Conservation (phyloP, 2,113 vertebrate species). For the Australoheros scitulus region DNA sequence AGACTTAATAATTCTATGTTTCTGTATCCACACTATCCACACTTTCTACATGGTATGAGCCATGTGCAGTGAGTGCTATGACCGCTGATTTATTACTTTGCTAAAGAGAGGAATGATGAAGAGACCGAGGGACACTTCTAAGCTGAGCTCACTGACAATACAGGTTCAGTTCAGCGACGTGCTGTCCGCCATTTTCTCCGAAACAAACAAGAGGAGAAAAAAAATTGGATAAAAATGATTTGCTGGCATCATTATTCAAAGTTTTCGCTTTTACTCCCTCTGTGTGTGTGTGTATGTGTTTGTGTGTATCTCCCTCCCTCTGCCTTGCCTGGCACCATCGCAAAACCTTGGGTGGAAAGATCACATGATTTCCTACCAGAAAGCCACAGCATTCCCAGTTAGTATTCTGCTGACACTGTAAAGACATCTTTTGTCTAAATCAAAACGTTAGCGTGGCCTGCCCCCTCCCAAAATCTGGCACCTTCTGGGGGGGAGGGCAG, state of each 20-base stretch:
- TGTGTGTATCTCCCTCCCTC: conserved; percentile 6
- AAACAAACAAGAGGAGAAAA: conserved; percentile 74
- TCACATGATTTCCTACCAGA: conserved; percentile 91
- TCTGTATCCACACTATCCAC: conserved; percentile 76
- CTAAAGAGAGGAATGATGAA: conserved; percentile 72
- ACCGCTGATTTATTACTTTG: conserved; percentile 1
- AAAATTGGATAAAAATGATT: conserved; percentile 77
- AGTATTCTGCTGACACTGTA: conserved; percentile 93
- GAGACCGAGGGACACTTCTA: conserved; percentile 83
- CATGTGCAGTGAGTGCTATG: conserved; percentile 72
- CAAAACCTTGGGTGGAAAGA: conserved; percentile 89
- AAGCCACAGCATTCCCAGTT: conserved; percentile 89
- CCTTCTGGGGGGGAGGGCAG: conserved; percentile 76
- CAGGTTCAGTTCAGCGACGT: conserved; percentile 84
- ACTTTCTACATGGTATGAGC: conserved; percentile 79
- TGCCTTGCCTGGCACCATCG: conserved; percentile 84
- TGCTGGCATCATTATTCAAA: conserved; percentile 82
- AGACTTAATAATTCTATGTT: conserved; percentile 62
- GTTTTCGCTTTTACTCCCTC: conserved; percentile 65
- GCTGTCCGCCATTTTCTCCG: conserved; percentile 93
- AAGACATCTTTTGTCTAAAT: conserved; percentile 98
- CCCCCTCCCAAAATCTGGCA: conserved; percentile 88
- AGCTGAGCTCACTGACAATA: conserved; percentile 85
- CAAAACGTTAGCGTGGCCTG: conserved; percentile 89
- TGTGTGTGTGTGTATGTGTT: conserved; percentile 22